These are phyloP conservation scores for Calameuta pallipes DNA, from an alignment of 2,888 invertebrate genomes.

Conservation along the genomic window DNA sequence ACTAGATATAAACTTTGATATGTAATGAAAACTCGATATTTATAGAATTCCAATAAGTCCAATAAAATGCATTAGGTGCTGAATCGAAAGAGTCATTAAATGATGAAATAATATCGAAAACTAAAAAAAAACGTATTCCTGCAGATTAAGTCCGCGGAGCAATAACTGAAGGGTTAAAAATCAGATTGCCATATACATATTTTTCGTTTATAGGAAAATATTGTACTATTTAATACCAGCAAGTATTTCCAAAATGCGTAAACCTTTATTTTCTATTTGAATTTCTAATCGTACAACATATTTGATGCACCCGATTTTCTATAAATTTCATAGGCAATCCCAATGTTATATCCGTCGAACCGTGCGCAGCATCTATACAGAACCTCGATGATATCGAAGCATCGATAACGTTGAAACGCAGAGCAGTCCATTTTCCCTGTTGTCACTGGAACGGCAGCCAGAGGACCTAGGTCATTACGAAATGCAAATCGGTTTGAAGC, in stretches of 20 bases:
- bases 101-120: too few relatives aligned
- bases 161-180: background rate
- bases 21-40: too few relatives aligned
- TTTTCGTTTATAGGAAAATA: background rate
- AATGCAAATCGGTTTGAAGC: constrained; percentile 60
- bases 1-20: too few relatives aligned
- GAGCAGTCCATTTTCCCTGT: constrained; percentile 18
- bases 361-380: background rate
- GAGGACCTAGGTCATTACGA: constrained; percentile 55
- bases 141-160: too few relatives aligned
- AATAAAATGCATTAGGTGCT: too few relatives aligned
- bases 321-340: background rate
- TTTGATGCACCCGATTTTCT: background rate
- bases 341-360: background rate
- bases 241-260: background rate
- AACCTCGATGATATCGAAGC: background rate
- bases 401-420: constrained; percentile 1
- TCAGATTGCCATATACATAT: background rate
- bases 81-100: too few relatives aligned
- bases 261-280: background rate
- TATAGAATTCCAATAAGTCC: too few relatives aligned
- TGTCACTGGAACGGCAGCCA: constrained; percentile 16
- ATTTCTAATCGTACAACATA: background rate
- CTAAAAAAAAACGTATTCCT: too few relatives aligned
- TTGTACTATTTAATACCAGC: background rate